Conservation (phyloP, 2,888 invertebrate species). For the Erynnis tages region DNA sequence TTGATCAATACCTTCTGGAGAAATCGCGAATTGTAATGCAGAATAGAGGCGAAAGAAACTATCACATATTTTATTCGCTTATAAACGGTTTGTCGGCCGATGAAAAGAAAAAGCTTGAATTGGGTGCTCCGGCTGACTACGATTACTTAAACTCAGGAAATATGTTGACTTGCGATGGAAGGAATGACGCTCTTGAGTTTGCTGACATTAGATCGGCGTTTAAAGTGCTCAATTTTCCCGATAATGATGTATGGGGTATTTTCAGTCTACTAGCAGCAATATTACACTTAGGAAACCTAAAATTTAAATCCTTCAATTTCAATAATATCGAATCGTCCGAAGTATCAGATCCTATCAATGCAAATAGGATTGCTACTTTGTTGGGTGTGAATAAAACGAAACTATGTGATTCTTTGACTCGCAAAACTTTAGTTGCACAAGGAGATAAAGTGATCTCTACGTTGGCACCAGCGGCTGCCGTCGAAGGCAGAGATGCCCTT, state of each 20-base stretch:
- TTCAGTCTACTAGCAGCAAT: slow-evolving; percentile 92
- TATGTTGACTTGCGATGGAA: slow-evolving; percentile 88
- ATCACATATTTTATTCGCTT: slow-evolving; percentile 97
- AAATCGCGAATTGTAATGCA: slow-evolving; percentile 96
- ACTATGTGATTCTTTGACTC: slow-evolving; percentile 91
- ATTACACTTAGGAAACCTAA: slow-evolving; percentile 95
- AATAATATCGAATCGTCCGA: slow-evolving; percentile 95
- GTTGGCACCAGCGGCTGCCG: slow-evolving; percentile 87
- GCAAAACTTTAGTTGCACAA: slow-evolving; percentile 91
- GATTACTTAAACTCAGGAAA: slow-evolving; percentile 91
- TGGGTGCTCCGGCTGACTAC: slow-evolving; percentile 88
- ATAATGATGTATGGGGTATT: slow-evolving; percentile 92
- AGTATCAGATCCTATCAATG: slow-evolving; percentile 86
- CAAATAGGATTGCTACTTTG: slow-evolving; percentile 86
- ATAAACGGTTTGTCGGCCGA: slow-evolving; percentile 90
- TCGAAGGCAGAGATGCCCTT: slow-evolving; percentile 94
- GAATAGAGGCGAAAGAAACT: slow-evolving; percentile 94
- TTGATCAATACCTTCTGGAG: slow-evolving; percentile 97
- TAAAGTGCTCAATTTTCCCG: slow-evolving; percentile 93
- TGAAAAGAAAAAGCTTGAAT: slow-evolving; percentile 89
- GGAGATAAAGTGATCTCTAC: slow-evolving; percentile 90
- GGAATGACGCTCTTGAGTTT: slow-evolving; percentile 93
- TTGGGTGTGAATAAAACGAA: slow-evolving; percentile 86
- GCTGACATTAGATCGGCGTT: slow-evolving; percentile 95
- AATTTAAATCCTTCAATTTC: slow-evolving; percentile 87